Percentiles rank a stretch among this genome's conserved stretches.
Conservation (phyloP, 2,888 invertebrate species). For the Diaphora mendica region DNA sequence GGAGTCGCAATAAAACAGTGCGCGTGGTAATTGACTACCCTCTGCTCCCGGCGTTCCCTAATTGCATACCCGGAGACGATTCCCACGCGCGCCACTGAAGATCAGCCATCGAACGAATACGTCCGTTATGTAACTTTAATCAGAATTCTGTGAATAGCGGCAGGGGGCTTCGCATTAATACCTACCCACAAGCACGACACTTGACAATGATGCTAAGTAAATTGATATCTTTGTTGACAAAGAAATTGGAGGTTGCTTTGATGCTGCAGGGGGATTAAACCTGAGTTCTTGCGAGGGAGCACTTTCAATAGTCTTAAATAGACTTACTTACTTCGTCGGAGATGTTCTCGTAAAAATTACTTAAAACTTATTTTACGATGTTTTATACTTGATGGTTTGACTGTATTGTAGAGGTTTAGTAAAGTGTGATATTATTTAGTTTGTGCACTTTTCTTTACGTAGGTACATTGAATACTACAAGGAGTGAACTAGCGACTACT, state of each 20-base stretch:
- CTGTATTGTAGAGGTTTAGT: too few relatives aligned
- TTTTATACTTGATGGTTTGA: too few relatives aligned
- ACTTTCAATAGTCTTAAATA: conserved; percentile 1
- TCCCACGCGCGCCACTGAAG: conserved; percentile 75
- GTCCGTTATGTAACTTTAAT: conserved; percentile 72
- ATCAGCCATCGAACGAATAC: conserved; percentile 60
- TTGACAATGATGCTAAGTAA: conserved; percentile 42
- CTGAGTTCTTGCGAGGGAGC: neutral
- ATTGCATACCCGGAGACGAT: conserved; percentile 76
- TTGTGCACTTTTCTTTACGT: too few relatives aligned
- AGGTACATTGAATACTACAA: too few relatives aligned
- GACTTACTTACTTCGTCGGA: neutral
- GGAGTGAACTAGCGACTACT: too few relatives aligned
- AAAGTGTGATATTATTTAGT: too few relatives aligned
- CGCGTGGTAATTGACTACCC: conserved; percentile 76
- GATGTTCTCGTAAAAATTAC: neutral
- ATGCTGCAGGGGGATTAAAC: conserved; percentile 24
- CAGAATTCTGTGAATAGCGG: conserved; percentile 69
- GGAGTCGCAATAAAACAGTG: conserved; percentile 77
- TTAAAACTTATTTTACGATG: neutral
- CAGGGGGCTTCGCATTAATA: conserved; percentile 42
- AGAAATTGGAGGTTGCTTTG: conserved; percentile 17
- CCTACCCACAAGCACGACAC: conserved; percentile 34
- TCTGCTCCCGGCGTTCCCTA: conserved; percentile 79
- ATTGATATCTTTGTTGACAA: conserved; percentile 47